A percentile compares a stretch with the other conserved stretches of the same genome.
Evolutionary conservation across 1,140 invertebrate species (phyloP).

Genomic region (Drosophila busckii): DNA sequence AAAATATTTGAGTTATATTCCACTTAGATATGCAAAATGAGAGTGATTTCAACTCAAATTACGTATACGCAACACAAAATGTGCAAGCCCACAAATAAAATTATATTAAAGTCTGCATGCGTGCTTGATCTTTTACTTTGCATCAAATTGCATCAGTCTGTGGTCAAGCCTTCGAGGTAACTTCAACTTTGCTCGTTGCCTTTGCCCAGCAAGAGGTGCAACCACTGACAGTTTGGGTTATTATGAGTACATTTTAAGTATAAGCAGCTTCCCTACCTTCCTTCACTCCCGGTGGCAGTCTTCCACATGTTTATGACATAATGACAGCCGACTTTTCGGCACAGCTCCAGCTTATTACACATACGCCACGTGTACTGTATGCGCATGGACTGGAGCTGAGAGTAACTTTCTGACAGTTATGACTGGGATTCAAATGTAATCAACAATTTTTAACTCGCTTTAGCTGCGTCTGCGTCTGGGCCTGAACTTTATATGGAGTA

Average conservation of each 20-base stretch:
- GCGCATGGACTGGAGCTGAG: no score
- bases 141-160: no score
- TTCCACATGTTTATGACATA: conserved; percentile 69
- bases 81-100: no score
- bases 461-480: conserved; percentile 7
- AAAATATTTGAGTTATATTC: no score
- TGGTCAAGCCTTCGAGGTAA: neutral
- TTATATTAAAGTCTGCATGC: no score
- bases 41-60: no score
- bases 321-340: conserved; percentile 52
- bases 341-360: conserved; percentile 32
- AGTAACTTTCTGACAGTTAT: conserved; percentile 65
- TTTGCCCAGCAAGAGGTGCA: neutral
- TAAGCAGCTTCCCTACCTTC: conserved; percentile 32
- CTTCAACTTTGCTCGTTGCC: neutral
- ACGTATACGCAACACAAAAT: no score
- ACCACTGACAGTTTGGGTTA: conserved; percentile 36
- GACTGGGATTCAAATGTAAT: conserved; percentile 74
- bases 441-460: conserved; percentile 52
- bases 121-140: no score
- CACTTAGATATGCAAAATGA: no score
- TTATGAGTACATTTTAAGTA: conserved; percentile 55
- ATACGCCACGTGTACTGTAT: conserved; percentile 51
- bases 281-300: no score
- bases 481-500: conserved; percentile 6